Evolutionary conservation across 53 echinoderm and acorn worm genomes (phyloP), one percentile per base, ranked within the genome.

Genomic region (Echinometra lucunter): DNA sequence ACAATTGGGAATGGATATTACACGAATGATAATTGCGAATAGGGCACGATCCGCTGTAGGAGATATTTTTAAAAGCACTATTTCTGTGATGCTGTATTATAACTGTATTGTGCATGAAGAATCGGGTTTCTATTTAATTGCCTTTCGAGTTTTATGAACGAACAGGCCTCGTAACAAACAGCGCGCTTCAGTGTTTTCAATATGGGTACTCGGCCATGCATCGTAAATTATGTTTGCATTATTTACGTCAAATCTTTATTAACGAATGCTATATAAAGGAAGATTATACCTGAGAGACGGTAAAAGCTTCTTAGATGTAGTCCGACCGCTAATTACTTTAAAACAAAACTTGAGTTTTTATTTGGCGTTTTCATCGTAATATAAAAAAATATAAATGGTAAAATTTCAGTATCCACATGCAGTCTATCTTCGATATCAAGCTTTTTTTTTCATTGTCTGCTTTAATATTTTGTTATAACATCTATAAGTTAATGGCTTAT

Each of bases 101-200:
- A 53, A 53, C 49, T 3, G 3, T 37, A 49, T 47, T 49, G 25
- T 53, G 28, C 28, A 85, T 47, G 28, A 8, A n/a, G 85, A n/a
- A 85, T 85, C 12, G 13, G 53, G 49, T 85, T 85, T 85, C 25
- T 9, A 28, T 47, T 85, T 85, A 49, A 47, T 85, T 49, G 85
- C 42, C 21, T 78, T 78, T 38, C 6, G 38, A 5, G 3, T 40
- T 18, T 1, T 78, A 5, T 78, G 38, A 16, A 42, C 42, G 38
- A 16, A 42, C 42, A 78, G 78, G 38, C 21, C 38, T 78, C 23
- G 78, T 42, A 18, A 40, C 6, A 78, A 38, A 40, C 0, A 42
- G 8, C 21, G 78, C 78, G 78, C 23, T 21, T n/a, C n/a, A n/a
- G n/a, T 78, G 38, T 42, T 40, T 78, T 78, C 19, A 78, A 19